phyloP scores from a whole-genome alignment of 2,113 vertebrate species.

The Prolemur simus region DNA sequence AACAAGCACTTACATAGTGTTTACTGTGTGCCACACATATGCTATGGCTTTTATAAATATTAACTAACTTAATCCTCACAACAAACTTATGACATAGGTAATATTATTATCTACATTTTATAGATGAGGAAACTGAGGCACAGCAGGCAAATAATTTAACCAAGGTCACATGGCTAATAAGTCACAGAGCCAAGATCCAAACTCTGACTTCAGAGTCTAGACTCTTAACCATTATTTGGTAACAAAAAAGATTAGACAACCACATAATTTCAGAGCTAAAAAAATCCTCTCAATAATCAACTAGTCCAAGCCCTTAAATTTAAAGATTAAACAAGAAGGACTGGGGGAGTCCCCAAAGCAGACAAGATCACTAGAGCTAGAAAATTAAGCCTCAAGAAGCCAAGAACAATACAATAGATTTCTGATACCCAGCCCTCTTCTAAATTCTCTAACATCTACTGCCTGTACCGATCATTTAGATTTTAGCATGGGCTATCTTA shows the following conservation, averaged over 20 bases:
- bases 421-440: neutral
- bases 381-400: neutral
- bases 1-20: neutral
- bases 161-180: neutral
- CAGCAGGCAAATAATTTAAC: neutral
- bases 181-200: neutral
- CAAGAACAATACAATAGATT: neutral
- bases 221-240: constrained; percentile 3
- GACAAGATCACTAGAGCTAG: neutral
- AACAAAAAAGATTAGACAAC: constrained; percentile 34
- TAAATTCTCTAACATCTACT: neutral
- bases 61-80: neutral
- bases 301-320: neutral
- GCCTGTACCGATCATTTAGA: neutral
- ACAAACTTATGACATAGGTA: neutral
- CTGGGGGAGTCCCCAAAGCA: neutral
- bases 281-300: neutral
- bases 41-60: constrained; percentile 29
- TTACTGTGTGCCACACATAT: neutral
- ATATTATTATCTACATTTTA: constrained; percentile 1
- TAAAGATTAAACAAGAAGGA: neutral
- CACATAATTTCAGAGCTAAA: constrained; percentile 21
- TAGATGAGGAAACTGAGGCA: constrained; percentile 41
- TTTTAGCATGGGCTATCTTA: neutral
- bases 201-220: constrained; percentile 23